Conservation (phyloP, 92 coral and sea anemone genomes). For the Bergia puertoricense region DNA sequence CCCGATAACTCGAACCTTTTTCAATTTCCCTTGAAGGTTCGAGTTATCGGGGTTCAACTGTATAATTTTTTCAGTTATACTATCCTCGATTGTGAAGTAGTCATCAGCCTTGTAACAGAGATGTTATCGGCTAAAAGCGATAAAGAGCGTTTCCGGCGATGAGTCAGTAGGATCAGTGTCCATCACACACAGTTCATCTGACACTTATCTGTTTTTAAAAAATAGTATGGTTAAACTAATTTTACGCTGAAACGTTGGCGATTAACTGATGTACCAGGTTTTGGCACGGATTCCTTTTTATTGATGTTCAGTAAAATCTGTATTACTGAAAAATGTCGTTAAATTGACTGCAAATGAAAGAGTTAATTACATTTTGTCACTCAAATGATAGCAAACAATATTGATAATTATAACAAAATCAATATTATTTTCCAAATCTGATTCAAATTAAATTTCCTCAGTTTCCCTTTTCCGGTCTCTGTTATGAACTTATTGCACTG, state of each 20-base stretch:
- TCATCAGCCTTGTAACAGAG: not conserved
- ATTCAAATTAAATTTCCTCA: not conserved
- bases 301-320: not conserved
- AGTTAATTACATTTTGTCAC: not conserved
- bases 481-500: not conserved
- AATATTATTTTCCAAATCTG: not conserved
- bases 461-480: not conserved
- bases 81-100: not conserved
- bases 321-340: not conserved
- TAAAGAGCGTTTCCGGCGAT: not conserved
- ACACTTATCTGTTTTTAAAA: not conserved
- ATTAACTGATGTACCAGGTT: too few species aligned
- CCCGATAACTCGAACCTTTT: too few species aligned
- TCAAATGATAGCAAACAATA: not conserved
- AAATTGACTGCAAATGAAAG: not conserved
- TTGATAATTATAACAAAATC: not conserved
- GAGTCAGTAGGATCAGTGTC: not conserved
- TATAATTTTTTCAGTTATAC: not conserved
- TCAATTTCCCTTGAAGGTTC: too few species aligned
- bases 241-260: not conserved
- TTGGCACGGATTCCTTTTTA: not conserved
- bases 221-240: not conserved
- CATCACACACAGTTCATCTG: not conserved
- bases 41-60: not conserved
- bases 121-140: not conserved